These are phyloP conservation scores for Heliconius himera DNA, from an alignment of 1,140 invertebrate genomes.

Conservation along the genomic window DNA sequence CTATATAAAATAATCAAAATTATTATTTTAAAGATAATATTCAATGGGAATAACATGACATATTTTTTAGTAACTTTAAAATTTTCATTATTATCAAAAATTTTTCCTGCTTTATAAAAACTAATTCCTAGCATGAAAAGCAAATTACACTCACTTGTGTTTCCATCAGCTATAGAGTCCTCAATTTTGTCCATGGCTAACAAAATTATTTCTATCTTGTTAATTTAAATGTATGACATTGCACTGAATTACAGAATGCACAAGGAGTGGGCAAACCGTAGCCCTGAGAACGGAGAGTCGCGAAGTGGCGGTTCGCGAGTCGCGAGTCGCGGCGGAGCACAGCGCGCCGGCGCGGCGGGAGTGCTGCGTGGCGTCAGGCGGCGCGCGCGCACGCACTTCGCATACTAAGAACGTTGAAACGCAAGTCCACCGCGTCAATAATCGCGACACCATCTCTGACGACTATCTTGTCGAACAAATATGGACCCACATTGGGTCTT, in stretches of 20 bases:
- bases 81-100: not conserved
- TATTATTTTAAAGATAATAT: constrained; percentile 13
- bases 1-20: not conserved
- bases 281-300: constrained; percentile 53
- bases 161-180: constrained; percentile 48
- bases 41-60: not conserved
- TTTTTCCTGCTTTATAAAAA: not conserved
- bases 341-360: constrained; percentile 51
- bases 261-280: constrained; percentile 56
- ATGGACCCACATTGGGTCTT: constrained; percentile 49
- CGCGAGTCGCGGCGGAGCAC: constrained; percentile 46
- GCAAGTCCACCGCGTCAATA: constrained; percentile 58
- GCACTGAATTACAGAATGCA: constrained; percentile 67
- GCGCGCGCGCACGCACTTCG: constrained; percentile 71
- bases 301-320: constrained; percentile 53
- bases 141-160: constrained; percentile 52
- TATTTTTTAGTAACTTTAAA: not conserved
- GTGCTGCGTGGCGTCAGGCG: constrained; percentile 69
- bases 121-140: not conserved
- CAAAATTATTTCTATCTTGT: constrained; percentile 31
- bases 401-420: constrained; percentile 73
- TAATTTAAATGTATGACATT: constrained; percentile 58
- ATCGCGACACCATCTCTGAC: constrained; percentile 65
- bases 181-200: constrained; percentile 38
- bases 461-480: constrained; percentile 69